Evolutionary conservation across 2,888 invertebrate genomes (phyloP).

Genomic region (Aporophyla lueneburgensis): DNA sequence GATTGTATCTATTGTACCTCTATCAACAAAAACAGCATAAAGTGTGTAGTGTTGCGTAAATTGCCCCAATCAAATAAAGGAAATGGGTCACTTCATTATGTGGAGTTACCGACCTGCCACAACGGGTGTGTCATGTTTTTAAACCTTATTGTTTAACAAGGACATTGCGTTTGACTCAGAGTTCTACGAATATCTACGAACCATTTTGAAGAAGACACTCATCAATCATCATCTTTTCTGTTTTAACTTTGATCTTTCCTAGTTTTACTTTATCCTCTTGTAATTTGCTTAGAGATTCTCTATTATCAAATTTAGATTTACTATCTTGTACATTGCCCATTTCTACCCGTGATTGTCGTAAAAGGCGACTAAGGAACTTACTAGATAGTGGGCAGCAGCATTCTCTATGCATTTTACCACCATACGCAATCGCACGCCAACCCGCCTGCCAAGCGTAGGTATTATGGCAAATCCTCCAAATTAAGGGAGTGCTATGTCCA

Average conservation of each 20-base stretch:
- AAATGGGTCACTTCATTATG: conserved; percentile 50
- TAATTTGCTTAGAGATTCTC: not conserved
- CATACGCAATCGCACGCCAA: too few species aligned
- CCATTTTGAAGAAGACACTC: not conserved
- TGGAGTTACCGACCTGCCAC: conserved; percentile 42
- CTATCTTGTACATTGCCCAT: not conserved
- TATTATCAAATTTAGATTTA: not conserved
- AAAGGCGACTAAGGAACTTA: too few species aligned
- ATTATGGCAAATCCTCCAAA: too few species aligned
- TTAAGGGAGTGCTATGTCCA: too few species aligned
- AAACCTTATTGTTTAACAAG: conserved; percentile 41
- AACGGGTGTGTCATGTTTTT: conserved; percentile 38
- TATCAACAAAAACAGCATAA: conserved; percentile 32
- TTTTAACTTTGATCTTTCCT: not conserved
- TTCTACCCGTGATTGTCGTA: too few species aligned
- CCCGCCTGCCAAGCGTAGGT: too few species aligned
- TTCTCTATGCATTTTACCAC: too few species aligned
- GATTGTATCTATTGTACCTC: conserved; percentile 16
- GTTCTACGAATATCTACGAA: conserved; percentile 12
- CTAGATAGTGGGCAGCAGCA: too few species aligned
- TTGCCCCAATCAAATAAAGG: conserved; percentile 54
- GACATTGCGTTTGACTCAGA: conserved; percentile 24
- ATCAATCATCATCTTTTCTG: not conserved
- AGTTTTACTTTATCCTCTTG: not conserved
- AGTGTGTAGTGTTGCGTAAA: conserved; percentile 41